Evolutionary conservation across 1,140 invertebrate species (phyloP), one percentile per base, ranked within the genome.

Genomic region (Drepana arcuata): DNA sequence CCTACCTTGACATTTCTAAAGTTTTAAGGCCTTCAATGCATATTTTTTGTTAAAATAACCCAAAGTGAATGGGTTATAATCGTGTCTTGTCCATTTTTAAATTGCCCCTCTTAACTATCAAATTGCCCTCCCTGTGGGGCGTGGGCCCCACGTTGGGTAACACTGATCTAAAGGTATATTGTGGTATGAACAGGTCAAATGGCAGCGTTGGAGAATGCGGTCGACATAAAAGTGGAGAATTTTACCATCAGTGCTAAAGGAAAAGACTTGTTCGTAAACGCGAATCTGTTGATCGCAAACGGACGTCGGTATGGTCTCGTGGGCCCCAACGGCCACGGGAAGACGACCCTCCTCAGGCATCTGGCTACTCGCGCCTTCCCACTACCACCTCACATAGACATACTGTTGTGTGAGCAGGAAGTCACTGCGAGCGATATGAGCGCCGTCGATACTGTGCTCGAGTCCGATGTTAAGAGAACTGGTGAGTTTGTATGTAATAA

Each of bases 301-400:
- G 95, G 96, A 0, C 88, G 97, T 41, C 89, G 96, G 63, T 99
- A 99, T 81, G 98, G 98, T 66, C 84, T 99, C 2, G 97, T 99
- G 14, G 98, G 98, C 24, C 98, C 98, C 2, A 99, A 99, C 85
- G 98, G 98, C 2, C 96, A 99, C 86, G 98, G 98, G 7, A 99
- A 99, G 87, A 99, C 98, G n/a, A 99, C 98, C 0, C 71, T 99
- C 9, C 82, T 99, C 10, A 90, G 96, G 34, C 97, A 99, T 66
- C 92, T 99, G 58, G 93, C 73, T 0, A 91, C 91, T 34, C 85
- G 95, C 62, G 91, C 91, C 2, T 93, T 99, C 51, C 90, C 91
- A 34, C 96, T 99, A 65, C 98, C 98, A 1, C 92, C 95, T 0
- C 95, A 93, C 54, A 99, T 99, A 51, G 98, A 99, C 85, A 94